Evolutionary conservation across 2,113 vertebrate species (phyloP).

Genomic region (Mohoua ochrocephala): DNA sequence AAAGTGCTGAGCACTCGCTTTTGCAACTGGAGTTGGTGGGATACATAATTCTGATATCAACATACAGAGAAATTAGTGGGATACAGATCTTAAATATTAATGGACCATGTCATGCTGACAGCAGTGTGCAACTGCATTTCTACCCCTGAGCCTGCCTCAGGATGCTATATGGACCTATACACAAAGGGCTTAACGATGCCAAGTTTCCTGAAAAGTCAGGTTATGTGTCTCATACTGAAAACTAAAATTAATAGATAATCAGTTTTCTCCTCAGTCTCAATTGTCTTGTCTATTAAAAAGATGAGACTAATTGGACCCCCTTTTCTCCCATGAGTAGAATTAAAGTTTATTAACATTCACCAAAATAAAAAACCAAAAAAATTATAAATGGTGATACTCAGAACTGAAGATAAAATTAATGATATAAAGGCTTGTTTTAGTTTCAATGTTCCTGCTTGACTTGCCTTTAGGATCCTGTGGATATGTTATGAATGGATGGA

Average conservation of each 20-base stretch:
- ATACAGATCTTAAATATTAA: background rate
- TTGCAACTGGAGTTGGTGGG: background rate
- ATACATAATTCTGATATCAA: background rate
- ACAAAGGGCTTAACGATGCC: background rate
- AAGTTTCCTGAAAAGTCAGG: background rate
- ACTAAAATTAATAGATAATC: background rate
- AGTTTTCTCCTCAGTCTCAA: background rate
- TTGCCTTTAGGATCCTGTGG: background rate
- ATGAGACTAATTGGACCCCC: background rate
- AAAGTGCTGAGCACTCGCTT: background rate
- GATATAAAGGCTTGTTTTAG: background rate
- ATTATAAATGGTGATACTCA: background rate
- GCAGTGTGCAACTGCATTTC: background rate
- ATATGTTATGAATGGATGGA: background rate
- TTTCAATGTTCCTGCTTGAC: background rate
- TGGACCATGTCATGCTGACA: background rate
- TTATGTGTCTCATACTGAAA: background rate
- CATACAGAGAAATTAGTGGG: background rate
- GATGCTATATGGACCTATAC: background rate
- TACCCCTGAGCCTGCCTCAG: background rate
- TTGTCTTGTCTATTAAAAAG: background rate
- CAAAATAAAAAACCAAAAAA: background rate
- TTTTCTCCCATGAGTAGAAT: background rate
- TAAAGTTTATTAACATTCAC: background rate
- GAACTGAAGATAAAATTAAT: background rate